Conservation (phyloP, 2,888 invertebrate species). For the Agrochola circellaris region DNA sequence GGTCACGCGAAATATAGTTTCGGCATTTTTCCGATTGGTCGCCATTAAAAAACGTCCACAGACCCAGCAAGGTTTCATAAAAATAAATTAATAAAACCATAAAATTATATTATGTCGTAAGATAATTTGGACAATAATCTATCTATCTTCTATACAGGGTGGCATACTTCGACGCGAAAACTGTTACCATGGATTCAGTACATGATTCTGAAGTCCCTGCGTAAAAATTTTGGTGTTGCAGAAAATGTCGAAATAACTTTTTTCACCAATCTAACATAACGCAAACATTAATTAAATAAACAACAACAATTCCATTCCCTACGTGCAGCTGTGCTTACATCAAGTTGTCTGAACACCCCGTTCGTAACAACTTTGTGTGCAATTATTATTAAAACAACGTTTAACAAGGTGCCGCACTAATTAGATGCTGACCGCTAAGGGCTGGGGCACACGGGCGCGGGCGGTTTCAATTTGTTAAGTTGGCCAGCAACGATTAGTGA, state of each 20-base stretch:
- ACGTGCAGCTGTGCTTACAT: background rate
- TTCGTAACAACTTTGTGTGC: constrained; percentile 12
- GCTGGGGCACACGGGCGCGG: background rate
- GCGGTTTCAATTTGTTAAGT: background rate
- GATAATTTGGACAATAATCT: too few relatives aligned
- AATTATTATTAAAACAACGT: constrained; percentile 37
- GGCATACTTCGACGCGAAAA: too few relatives aligned
- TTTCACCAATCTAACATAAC: background rate
- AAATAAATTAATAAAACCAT: too few relatives aligned
- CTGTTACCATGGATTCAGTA: too few relatives aligned
- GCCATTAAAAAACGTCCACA: background rate
- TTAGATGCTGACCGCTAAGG: constrained; percentile 11
- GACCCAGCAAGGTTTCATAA: background rate
- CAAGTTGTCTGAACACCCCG: background rate
- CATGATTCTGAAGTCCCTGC: too few relatives aligned
- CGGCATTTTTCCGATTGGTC: background rate
- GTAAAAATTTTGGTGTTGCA: too few relatives aligned
- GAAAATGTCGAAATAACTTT: background rate
- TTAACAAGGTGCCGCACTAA: constrained; percentile 19
- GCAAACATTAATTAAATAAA: background rate
- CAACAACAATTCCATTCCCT: background rate
- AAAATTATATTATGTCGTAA: too few relatives aligned
- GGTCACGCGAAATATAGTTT: too few relatives aligned
- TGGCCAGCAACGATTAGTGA: background rate
- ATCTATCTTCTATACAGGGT: too few relatives aligned